Evolutionary conservation across 35 echinoderm and acorn worm genomes (phyloP), one percentile per base, ranked within the genome.

Genomic region (Holothuria glaberrima): DNA sequence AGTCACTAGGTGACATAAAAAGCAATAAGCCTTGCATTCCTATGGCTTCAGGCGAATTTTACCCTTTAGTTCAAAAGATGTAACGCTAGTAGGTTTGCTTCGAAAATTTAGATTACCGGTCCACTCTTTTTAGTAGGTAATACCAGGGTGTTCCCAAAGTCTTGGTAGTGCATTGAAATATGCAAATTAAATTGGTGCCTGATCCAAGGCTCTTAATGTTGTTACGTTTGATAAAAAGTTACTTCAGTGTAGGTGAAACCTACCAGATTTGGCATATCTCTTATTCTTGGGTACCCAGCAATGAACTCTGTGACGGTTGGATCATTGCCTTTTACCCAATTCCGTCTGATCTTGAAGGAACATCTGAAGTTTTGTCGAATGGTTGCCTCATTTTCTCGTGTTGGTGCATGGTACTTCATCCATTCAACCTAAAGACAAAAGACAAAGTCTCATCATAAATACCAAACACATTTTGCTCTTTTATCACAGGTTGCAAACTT

Each of bases 371-470:
- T 0, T 61, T n/a, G 58, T 18, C 58, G 58, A 61, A 61, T 61
- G 16, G 0, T 61, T 61, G 16, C 58, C n/a, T 61, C 58, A 61
- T 61, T 61, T 0, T 61, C 58, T 61, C 58, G 16, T n/a, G 58
- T 2, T 61, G 58, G 58, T 61, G 3, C 58, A 0, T 61, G 3
- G 58, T 61, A 61, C n/a, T 61, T 61, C 58, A 61, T 61, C 58
- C 58, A 61, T 61, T 61, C 58, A 61, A 61, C 58, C 58, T 61
- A n/a, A 61, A 61, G 58, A 61, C 58, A 61, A 61, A 0, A 61
- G 58, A 61, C 58, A 61, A 61, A 61, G 58, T n/a, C 58, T 61
- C 16, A 61, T 61, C 58, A 61, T 61, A 61, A 61, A 61, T 61
- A 18, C 16, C 58, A 61, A 18, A 61, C 58, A 61, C 16, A 61